Conservation (phyloP, 2,113 vertebrate species). For the Tringa solitaria region DNA sequence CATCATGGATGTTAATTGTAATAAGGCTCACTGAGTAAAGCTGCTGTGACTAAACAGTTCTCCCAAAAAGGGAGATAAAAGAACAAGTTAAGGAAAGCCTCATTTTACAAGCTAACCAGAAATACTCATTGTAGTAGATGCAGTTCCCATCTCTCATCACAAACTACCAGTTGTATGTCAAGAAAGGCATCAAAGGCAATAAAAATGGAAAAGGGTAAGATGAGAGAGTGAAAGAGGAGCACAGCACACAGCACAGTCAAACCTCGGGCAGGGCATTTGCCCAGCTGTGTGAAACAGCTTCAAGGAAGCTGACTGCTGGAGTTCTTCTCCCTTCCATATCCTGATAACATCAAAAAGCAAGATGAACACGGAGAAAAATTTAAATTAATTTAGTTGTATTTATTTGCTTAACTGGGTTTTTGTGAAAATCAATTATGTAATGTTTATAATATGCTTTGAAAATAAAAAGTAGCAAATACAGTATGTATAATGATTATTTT, state of each 20-base stretch:
- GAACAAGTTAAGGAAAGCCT: background rate
- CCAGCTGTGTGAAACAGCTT: background rate
- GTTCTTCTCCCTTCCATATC: background rate
- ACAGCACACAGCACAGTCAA: background rate
- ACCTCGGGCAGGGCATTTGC: rapidly evolving
- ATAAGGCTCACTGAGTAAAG: background rate
- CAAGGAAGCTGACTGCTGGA: background rate
- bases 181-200: background rate
- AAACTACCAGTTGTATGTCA: background rate
- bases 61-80: background rate
- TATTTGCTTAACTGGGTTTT: background rate
- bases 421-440: background rate
- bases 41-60: background rate
- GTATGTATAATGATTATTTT: background rate
- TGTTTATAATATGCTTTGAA: background rate
- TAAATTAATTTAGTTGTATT: background rate
- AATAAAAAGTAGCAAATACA: background rate
- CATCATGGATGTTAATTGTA: background rate
- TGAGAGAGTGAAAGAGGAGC: background rate
- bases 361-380: background rate
- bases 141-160: background rate
- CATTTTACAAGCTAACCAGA: background rate
- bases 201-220: background rate
- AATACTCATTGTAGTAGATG: background rate
- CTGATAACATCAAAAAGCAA: background rate